phyloP scores from a whole-genome alignment of 2,888 invertebrate genomes.

The Nebria brevicollis region DNA sequence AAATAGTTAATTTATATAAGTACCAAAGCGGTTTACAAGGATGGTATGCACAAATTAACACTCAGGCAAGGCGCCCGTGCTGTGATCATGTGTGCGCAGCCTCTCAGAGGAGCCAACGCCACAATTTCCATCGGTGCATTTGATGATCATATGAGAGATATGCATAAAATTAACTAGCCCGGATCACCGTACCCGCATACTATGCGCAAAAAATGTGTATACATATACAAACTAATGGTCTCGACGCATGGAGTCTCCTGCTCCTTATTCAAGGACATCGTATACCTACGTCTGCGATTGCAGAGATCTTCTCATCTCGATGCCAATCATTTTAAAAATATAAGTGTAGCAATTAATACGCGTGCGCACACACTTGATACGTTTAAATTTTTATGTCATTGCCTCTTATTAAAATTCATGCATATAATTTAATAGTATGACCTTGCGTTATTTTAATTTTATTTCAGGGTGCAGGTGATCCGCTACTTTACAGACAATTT shows the following conservation, averaged over 20 bases:
- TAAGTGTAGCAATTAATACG: background rate
- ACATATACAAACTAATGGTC: slow-evolving; percentile 9
- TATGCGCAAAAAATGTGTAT: background rate
- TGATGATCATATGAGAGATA: background rate
- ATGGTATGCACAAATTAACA: slow-evolving; percentile 2
- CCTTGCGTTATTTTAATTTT: background rate
- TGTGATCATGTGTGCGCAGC: background rate
- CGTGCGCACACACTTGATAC: background rate
- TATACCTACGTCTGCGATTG: background rate
- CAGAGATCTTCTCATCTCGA: background rate
- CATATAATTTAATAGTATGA: background rate
- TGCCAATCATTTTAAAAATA: background rate
- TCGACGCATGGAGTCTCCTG: background rate
- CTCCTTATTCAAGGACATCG: slow-evolving; percentile 10
- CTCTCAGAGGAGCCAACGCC: background rate
- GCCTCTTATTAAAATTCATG: background rate
- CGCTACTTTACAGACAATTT: background rate
- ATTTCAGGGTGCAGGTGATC: background rate
- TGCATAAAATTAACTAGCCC: slow-evolving; percentile 17
- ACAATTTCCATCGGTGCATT: background rate
- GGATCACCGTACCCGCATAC: slow-evolving; percentile 14
- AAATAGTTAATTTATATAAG: background rate
- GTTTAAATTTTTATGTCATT: background rate
- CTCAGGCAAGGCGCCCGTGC: background rate
- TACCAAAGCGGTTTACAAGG: background rate